phyloP scores from a whole-genome alignment of 2,888 invertebrate genomes.

The Ariolimax columbianus region DNA sequence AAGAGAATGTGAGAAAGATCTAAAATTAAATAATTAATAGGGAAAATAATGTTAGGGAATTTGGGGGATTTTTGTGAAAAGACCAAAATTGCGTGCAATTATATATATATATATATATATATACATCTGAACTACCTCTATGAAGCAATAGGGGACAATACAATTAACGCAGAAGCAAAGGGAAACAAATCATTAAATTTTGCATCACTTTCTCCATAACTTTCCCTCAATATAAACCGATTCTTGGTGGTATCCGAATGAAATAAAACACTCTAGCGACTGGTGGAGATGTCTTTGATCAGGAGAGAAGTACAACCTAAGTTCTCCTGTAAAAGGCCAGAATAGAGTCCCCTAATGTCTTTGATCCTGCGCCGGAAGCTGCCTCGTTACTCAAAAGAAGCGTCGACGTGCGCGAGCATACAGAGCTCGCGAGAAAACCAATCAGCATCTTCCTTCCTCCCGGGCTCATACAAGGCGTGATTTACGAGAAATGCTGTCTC shows the following conservation, averaged over 20 bases:
- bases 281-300: not conserved
- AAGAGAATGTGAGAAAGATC: too few relatives aligned
- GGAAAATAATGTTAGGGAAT: too few relatives aligned
- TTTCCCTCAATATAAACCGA: not conserved
- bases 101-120: too few relatives aligned
- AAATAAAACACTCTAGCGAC: too few relatives aligned
- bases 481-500: slow-evolving; percentile 52
- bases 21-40: too few relatives aligned
- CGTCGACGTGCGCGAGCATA: slow-evolving; percentile 51
- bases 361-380: slow-evolving; percentile 45
- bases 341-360: slow-evolving; percentile 30
- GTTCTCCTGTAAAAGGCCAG: not conserved
- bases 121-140: too few relatives aligned
- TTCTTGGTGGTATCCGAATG: not conserved
- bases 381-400: slow-evolving; percentile 50
- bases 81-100: too few relatives aligned
- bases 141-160: too few relatives aligned
- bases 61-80: too few relatives aligned
- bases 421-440: slow-evolving; percentile 50
- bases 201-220: too few relatives aligned
- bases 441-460: slow-evolving; percentile 51
- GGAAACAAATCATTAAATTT: too few relatives aligned
- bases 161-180: too few relatives aligned
- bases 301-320: not conserved
- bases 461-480: slow-evolving; percentile 50